These are phyloP conservation scores for Periophthalmus modestus DNA, from an alignment of 2,113 vertebrate genomes.

Conservation along the genomic window DNA sequence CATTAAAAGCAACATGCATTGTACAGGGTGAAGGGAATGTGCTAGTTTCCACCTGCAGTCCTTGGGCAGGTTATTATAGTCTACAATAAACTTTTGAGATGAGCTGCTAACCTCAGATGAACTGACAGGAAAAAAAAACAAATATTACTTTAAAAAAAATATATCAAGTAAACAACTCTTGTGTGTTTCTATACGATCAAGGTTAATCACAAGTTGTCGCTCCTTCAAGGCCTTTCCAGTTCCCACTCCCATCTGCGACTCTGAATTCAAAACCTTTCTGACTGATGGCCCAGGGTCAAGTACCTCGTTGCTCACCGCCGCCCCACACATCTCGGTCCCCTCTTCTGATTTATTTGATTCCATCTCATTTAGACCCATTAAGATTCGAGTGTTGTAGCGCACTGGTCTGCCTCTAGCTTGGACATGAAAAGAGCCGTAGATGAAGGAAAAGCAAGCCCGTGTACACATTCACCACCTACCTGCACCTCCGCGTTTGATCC, in stretches of 20 bases:
- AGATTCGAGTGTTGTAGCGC: constrained; percentile 62
- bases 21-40: too few relatives aligned
- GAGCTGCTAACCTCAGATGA: neutral
- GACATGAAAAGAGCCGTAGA: constrained; percentile 71
- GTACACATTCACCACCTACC: constrained; percentile 62
- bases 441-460: constrained; percentile 65
- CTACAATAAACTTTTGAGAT: neutral
- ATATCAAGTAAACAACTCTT: neutral
- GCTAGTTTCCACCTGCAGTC: too few relatives aligned
- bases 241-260: constrained; percentile 29
- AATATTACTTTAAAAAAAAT: neutral
- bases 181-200: neutral
- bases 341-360: constrained; percentile 64
- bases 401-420: constrained; percentile 58
- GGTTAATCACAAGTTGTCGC: constrained; percentile 19
- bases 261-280: constrained; percentile 48
- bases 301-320: constrained; percentile 26
- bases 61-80: too few relatives aligned
- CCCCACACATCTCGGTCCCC: constrained; percentile 24
- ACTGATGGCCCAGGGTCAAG: constrained; percentile 44
- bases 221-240: constrained; percentile 35
- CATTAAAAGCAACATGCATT: too few relatives aligned
- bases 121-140: neutral
- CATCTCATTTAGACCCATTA: constrained; percentile 66
- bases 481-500: constrained; percentile 67